phyloP scores from a whole-genome alignment of 2,888 invertebrate species.

The Oxystoma pomonae region DNA sequence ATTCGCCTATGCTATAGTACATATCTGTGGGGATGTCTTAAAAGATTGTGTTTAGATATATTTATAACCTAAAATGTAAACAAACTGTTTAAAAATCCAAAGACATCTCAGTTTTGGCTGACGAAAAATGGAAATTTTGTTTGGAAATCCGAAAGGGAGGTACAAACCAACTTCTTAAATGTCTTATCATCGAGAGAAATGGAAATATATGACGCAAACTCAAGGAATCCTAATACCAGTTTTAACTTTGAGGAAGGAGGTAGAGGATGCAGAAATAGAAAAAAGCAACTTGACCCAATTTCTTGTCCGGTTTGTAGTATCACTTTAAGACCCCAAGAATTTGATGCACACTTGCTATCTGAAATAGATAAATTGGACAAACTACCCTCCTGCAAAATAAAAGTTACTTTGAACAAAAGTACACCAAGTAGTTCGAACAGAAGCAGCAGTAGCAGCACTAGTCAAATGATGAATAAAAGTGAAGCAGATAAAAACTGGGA shows the following conservation, averaged over 20 bases:
- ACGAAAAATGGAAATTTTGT: conserved; percentile 14
- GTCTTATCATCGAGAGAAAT: conserved; percentile 27
- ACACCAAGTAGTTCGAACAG: conserved; percentile 45
- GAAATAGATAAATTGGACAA: conserved; percentile 73
- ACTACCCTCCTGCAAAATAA: conserved; percentile 45
- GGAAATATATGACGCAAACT: conserved; percentile 31
- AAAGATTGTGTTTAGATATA: too few species aligned
- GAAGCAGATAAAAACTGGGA: conserved; percentile 63
- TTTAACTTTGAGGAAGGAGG: conserved; percentile 40
- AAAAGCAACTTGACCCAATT: conserved; percentile 62
- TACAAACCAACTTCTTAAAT: conserved; percentile 4
- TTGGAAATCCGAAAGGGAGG: conserved; percentile 9
- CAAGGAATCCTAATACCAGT: conserved; percentile 32
- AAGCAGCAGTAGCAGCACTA: conserved; percentile 44
- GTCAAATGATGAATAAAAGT: conserved; percentile 34
- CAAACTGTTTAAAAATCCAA: conserved; percentile 18
- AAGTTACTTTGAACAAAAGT: conserved; percentile 42
- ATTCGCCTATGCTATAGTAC: too few species aligned
- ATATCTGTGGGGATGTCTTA: conserved; percentile 1
- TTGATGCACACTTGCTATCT: conserved; percentile 76
- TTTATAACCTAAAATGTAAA: conserved; percentile 22
- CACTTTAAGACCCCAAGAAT: conserved; percentile 74
- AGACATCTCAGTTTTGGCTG: conserved; percentile 13
- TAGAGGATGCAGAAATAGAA: conserved; percentile 52
- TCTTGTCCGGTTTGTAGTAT: conserved; percentile 88